Evolutionary conservation across 2,888 invertebrate species (phyloP).

Genomic region (Ennomos fuscantarius): DNA sequence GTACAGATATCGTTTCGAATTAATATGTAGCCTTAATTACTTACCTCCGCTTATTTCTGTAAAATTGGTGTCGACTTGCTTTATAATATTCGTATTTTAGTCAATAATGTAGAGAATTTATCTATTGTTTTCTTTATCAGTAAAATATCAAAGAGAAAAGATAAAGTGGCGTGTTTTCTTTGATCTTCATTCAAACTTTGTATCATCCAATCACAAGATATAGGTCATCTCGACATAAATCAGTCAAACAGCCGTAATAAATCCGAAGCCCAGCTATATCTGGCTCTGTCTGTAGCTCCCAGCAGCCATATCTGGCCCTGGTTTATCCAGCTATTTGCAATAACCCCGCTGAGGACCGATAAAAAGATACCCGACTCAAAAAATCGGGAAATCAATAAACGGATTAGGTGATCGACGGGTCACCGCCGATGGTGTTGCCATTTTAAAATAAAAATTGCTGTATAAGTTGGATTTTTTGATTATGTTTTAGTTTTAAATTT

Average conservation of each 20-base stretch:
- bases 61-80: too few relatives aligned
- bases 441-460: conserved; percentile 7
- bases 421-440: conserved; percentile 15
- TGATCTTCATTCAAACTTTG: conserved; percentile 26
- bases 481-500: too few relatives aligned
- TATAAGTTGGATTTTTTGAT: too few relatives aligned
- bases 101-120: too few relatives aligned
- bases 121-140: too few relatives aligned
- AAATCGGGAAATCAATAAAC: conserved; percentile 45
- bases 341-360: conserved; percentile 31
- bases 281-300: conserved; percentile 12
- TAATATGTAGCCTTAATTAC: too few relatives aligned
- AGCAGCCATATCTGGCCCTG: conserved; percentile 29
- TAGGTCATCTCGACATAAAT: conserved; percentile 32
- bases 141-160: background rate
- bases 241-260: conserved; percentile 32
- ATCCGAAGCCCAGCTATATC: conserved; percentile 32
- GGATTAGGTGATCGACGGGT: conserved; percentile 38
- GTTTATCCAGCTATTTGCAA: conserved; percentile 34
- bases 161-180: background rate
- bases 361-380: conserved; percentile 40
- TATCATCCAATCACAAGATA: conserved; percentile 32
- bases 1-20: too few relatives aligned
- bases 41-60: too few relatives aligned
- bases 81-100: too few relatives aligned